Evolutionary conservation across 1,140 invertebrate species (phyloP), one percentile per base, ranked within the genome.

Genomic region (Microplitis demolitor): DNA sequence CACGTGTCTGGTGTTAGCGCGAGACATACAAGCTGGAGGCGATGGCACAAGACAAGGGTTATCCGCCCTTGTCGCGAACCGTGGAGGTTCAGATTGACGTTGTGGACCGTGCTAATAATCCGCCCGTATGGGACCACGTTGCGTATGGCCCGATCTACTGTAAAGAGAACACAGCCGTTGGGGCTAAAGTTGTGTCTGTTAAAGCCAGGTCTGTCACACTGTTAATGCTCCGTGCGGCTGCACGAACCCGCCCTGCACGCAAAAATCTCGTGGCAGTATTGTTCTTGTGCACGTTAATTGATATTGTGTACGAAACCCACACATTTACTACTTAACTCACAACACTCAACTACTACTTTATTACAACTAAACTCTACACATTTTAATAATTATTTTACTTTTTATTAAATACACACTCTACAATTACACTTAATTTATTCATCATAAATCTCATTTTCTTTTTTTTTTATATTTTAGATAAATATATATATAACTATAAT

Each of bases 31-130:
- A 95, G 90, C 91, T 98, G 93, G 95, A 96, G 90, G 96, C 96
- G 86, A 96, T 95, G 91, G 96, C 96, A 89, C 92, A 96, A 92
- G 96, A 97, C 91, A 96, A 96, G 91, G 96, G 96, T 85, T 95
- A 93, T 88, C 95, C 95, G 87, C 93, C 95, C 88, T 91, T 97
- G 87, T 95, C 94, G 85, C 91, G 96, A 90, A 95, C 95, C 86
- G 96, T 98, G 88, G 96, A 97, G 89, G 95, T 98, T 89, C 94
- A 96, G 89, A 97, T 98, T 90, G 96, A 97, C 91, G 96, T 97
- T 89, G 96, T 97, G 90, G 96, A 98, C 90, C 93, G 96, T 88
- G 94, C 94, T 79, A 97, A 97, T 92, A 97, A 97, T 91, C 96
- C 96, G 87, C 96, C 96, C 87, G 93, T 97, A 86, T 98, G 96